Base-by-base conservation (phyloP, 2,113 vertebrate genomes). In the Salminus brasiliensis region DNA sequence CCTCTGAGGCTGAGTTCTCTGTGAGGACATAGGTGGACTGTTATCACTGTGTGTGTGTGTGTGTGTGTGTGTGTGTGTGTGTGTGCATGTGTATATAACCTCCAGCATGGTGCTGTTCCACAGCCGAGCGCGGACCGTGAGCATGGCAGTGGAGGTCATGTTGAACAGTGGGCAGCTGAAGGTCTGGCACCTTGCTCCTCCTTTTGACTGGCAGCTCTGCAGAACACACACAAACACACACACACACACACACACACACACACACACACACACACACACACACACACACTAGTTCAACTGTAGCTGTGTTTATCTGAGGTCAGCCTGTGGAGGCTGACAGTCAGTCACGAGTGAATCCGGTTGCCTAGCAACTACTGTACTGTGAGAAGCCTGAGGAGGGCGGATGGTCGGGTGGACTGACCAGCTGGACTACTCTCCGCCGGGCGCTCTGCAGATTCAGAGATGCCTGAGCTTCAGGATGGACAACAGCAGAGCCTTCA, bases 41-140 rank as follows among this genome's bases (percentile, higher is more conserved):
- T n/a, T n/a, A 36, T 6, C 18, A 49, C 47, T 55, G 52, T 55
- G 52, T n/a, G n/a, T n/a, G n/a, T n/a, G n/a, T 25, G 21, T 11
- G 45, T 47, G 45, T 47, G 59, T 65, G 57, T 74, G 43, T 59
- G 34, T 41, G 23, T 59, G 34, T 59, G 71, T 74, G 67, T 69
- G 25, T 45, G 72, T 60, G 39, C 53, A n/a, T 18, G 21, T 21
- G 32, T 63, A 45, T 59, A 52, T 74, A n/a, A 97, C 97, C 96
- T 98, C 97, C 0, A 97, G 92, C 88, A 98, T 94, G 45, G 97
- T 98, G 89, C 95, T 92, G 86, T 95, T 98, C 97, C 97, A 98
- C 27, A 98, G 90, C 0, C 95, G 88, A 1, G 95, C 94, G n/a
- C 72, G 85, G 47, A 98, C 25, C 0, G 81, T 94, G 82, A 99